phyloP scores from a whole-genome alignment of 1,140 invertebrate species.

The Nixonia krombeini region DNA sequence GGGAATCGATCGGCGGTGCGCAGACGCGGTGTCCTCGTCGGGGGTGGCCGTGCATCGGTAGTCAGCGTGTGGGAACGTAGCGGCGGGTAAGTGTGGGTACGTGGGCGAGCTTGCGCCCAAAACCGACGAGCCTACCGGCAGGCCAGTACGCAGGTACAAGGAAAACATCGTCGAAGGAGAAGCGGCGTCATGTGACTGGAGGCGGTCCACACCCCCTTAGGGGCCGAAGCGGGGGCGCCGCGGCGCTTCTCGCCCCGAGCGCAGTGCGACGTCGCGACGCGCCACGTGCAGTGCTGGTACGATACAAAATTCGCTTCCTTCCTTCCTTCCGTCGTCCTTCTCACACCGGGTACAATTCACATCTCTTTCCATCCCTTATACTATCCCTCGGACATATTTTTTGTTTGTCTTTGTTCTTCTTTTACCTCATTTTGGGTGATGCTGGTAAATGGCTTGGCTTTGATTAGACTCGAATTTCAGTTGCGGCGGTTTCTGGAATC shows the following conservation, averaged over 20 bases:
- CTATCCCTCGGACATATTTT: no score
- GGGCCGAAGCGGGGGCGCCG: slow-evolving; percentile 55
- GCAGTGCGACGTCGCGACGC: slow-evolving; percentile 71
- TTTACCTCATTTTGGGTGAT: no score
- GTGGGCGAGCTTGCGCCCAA: slow-evolving; percentile 14
- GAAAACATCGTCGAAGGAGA: slow-evolving; percentile 46
- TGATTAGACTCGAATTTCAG: no score
- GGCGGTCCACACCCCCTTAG: slow-evolving; percentile 67
- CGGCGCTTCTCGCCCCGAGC: slow-evolving; percentile 66
- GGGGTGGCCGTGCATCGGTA: slow-evolving; percentile 7
- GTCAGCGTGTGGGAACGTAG: slow-evolving; percentile 6
- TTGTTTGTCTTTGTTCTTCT: no score
- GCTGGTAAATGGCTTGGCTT: no score
- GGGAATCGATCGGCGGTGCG: slow-evolving; percentile 56
- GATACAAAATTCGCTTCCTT: slow-evolving; percentile 50
- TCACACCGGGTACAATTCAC: not conserved
- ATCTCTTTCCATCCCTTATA: not conserved
- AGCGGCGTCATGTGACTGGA: slow-evolving; percentile 62
- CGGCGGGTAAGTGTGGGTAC: not conserved
- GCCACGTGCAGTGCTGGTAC: slow-evolving; percentile 66
- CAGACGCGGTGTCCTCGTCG: slow-evolving; percentile 9
- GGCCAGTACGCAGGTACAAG: slow-evolving; percentile 16
- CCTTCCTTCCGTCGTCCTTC: slow-evolving; percentile 31
- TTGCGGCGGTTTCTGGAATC: no score
- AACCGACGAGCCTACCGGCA: slow-evolving; percentile 22